Evolutionary conservation across 2,888 invertebrate genomes (phyloP), one percentile per base, ranked within the genome.

Genomic region (Apotomis turbidana): DNA sequence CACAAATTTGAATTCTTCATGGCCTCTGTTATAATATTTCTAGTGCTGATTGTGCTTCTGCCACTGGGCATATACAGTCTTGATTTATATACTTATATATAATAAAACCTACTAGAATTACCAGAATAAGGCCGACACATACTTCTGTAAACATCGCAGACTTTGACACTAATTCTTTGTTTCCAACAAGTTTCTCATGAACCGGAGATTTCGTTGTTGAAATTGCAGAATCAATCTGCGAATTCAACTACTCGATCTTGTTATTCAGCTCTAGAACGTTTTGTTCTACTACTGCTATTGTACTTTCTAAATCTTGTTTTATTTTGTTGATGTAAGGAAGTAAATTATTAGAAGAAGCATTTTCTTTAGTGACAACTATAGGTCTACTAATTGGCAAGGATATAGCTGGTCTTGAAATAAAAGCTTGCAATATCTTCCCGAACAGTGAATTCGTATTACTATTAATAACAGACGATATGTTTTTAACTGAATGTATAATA

Each of bases 131-230:
- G 0, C 74, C 78, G 0, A 81, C 79, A 76, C 81, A 80, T 13
- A 78, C 76, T 73, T 81, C 81, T 38, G 78, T 79, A 72, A 83
- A 83, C n/a, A 78, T 41, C 6, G 74, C 55, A 9, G 78, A 75
- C 60, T 74, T 76, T 51, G 64, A 55, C 12, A 12, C 38, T 10
- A 13, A 54, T 46, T 68, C 72, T 44, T 59, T 54, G 9, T 27
- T 41, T 3, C 38, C n/a, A 3, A 68, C n/a, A 38, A 68, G 46
- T 63, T 72, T 68, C 41, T 72, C 72, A 1, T 68, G 63, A n/a
- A 71, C 70, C 1, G 58, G 61, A 36, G 51, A 36, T 51, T 61
- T 67, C 6, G 58, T 71, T 44, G 46, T 57, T 57, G 38, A 46
- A 58, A 54, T 10, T 64, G 54, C 59, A 63, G 64, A 62, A 55